These are phyloP conservation scores for Orchestia grillus DNA, from an alignment of 1,140 invertebrate species.

Conservation along the genomic window DNA sequence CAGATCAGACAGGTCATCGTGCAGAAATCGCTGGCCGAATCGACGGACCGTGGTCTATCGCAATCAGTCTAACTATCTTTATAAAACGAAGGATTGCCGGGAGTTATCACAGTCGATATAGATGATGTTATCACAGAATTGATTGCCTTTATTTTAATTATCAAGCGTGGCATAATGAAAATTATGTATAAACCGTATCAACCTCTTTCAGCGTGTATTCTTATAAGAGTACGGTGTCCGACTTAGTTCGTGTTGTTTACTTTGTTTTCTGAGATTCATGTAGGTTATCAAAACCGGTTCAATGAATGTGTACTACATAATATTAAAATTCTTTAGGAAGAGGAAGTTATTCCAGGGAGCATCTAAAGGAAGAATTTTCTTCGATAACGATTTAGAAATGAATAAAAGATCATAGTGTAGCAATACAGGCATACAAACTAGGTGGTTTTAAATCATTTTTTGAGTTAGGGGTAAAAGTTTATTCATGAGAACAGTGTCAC, in stretches of 20 bases:
- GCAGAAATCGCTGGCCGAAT: neutral
- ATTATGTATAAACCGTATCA: neutral
- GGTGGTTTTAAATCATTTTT: too few relatives aligned
- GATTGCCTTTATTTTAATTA: neutral
- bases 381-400: neutral
- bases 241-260: too few relatives aligned
- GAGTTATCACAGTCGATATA: neutral
- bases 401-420: neutral
- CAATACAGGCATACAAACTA: too few relatives aligned
- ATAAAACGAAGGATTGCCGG: neutral
- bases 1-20: too few relatives aligned
- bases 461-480: too few relatives aligned
- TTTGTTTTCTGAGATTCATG: neutral
- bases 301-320: neutral
- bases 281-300: neutral
- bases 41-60: neutral
- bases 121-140: neutral
- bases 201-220: neutral
- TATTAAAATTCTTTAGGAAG: neutral
- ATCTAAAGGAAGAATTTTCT: neutral
- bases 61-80: neutral
- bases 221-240: neutral
- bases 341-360: neutral
- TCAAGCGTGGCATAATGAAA: neutral
- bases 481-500: too few relatives aligned